Conservation (phyloP, 2,797 vertebrate genomes). For the Lepilemur septentrionalis region DNA sequence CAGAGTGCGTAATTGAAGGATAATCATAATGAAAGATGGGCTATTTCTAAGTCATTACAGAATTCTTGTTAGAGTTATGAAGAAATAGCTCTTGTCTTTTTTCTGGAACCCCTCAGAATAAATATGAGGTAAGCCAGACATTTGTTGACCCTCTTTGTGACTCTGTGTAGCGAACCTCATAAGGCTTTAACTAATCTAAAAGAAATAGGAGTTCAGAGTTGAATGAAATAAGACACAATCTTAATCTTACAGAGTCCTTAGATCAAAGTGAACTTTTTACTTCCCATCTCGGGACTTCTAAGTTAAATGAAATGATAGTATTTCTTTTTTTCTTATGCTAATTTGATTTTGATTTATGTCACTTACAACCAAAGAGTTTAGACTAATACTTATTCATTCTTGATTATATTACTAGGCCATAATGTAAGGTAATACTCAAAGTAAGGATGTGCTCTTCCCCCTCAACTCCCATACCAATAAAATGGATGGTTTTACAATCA, state of each 20-base stretch:
- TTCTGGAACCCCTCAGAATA: neutral
- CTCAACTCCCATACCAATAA: neutral
- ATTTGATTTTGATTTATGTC: neutral
- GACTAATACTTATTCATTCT: neutral
- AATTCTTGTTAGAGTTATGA: neutral
- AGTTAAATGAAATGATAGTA: neutral
- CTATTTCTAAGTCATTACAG: neutral
- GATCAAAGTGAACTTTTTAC: neutral
- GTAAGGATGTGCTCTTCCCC: neutral
- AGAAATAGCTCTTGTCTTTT: neutral
- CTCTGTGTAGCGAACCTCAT: neutral
- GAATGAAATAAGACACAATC: neutral
- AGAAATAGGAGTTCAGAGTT: neutral
- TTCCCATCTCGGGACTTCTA: neutral
- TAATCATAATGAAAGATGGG: neutral
- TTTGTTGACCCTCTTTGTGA: neutral
- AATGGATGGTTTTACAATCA: neutral
- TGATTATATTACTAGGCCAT: neutral
- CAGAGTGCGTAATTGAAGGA: neutral
- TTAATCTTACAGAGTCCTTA: neutral
- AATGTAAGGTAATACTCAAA: neutral
- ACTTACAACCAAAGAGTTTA: neutral
- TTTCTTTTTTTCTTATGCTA: neutral
- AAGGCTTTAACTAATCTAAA: neutral
- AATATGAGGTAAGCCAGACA: neutral